Base-by-base conservation (phyloP, 2,797 vertebrate genomes). In the Rachycentron canadum region DNA sequence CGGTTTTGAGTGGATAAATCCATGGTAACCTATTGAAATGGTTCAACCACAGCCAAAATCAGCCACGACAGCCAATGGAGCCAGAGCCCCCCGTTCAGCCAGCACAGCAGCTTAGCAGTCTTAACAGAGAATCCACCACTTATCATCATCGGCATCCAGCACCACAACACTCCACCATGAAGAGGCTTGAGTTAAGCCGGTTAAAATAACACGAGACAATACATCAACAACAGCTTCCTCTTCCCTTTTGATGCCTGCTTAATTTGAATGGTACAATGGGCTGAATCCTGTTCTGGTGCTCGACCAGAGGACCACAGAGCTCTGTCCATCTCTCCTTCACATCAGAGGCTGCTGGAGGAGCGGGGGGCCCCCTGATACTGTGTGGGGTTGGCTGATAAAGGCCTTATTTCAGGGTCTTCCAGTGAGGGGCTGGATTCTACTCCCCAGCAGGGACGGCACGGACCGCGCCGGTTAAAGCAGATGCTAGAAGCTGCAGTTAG, bases 341-440 rank as follows among this genome's bases (percentile, higher is more conserved):
- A 95, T 95, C 94, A 95, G 93, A 94, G 93, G 94, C 92, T 92
- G 93, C 87, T 81, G 85, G 90, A 94, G 92, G 91, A 95, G 91
- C 86, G 79, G 81, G 87, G 91, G 90, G 91, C 93, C 94, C 94
- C 92, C 86, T 94, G 94, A 90, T 94, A 94, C 94, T 93, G 94
- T 94, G 93, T 95, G 94, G 93, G 93, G 91, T 93, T 92, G 92
- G 91, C 94, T 95, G 94, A 95, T 95, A 95, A 95, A 95, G 93
- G 94, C 93, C 93, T 95, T 94, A 95, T 94, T 94, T 94, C 93
- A 92, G 92, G 93, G 92, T 93, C 92, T 94, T 94, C 94, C 93
- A 94, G 92, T 93, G 91, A 92, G 90, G 84, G 93, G 92, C 85
- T 86, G 90, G 87, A 93, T 93, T 92, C 85, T 88, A 91, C 89